Base-by-base conservation (phyloP, 1,140 invertebrate genomes). In the Hirudo medicinalis region DNA sequence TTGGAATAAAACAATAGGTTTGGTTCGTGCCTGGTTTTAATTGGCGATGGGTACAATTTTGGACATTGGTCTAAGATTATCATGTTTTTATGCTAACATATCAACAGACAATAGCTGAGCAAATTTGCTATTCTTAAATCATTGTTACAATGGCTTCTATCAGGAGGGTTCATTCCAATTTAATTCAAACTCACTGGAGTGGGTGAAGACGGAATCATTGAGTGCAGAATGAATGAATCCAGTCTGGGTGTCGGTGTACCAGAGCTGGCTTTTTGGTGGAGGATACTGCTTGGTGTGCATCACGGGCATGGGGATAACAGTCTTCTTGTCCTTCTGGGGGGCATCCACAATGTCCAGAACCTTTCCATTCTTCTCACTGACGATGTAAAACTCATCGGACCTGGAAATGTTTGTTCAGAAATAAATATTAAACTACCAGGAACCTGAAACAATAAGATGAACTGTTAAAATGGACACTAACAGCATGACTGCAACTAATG, bases 261-360 rank as follows among this genome's bases (percentile, higher is more conserved):
- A 68, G 11, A 68, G 36, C 40, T 68, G 67, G 40, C 67, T 68
- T 43, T 68, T 68, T 22, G 67, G 29, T 68, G 67, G 67, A 15
- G 67, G 67, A 20, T 43, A 43, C n/a, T 68, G 27, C 67, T 68
- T 68, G 67, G n/a, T 68, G 36, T 43, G 40, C 67, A 68, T 40
- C 29, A 68, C 40, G 25, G 36, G n/a, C 40, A 36, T 43, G 67
- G 67, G 29, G 36, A 32, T 43, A 68, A 43, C 29, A 11, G 22
- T 68, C n/a, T 32, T 43, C 29, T 68, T 68, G 27, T 68, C 67
- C 25, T 68, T 70, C 43, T 53, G n/a, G 25, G n/a, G 25, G 5
- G 54, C 70, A 22, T 54, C 70, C 19, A 29, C 32, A 25, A 70
- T 70, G 69, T 70, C 69, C 36, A 70, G 40, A 36, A 70, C 69